phyloP scores from a whole-genome alignment of 2,113 vertebrate species.

The Halichoeres trimaculatus region DNA sequence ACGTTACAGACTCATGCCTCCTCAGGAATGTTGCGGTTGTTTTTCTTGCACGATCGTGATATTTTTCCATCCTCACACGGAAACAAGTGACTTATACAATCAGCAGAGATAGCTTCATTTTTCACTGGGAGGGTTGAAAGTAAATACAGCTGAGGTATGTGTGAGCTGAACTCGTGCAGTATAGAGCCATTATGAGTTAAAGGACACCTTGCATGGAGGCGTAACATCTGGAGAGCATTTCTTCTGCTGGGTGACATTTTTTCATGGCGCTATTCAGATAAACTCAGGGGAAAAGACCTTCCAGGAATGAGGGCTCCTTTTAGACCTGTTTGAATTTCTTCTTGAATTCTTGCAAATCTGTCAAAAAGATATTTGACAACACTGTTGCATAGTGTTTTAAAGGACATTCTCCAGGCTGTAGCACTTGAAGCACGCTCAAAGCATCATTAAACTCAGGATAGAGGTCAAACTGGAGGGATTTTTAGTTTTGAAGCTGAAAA shows the following conservation, averaged over 20 bases:
- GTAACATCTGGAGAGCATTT: conserved; percentile 79
- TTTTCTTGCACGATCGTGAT: conserved; percentile 53
- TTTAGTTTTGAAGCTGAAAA: conserved; percentile 29
- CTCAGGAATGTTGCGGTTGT: conserved; percentile 65
- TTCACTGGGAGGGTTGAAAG: conserved; percentile 36
- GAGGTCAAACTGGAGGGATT: conserved; percentile 35
- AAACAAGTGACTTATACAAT: conserved; percentile 70
- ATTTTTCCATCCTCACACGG: conserved; percentile 64
- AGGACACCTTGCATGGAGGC: conserved; percentile 54
- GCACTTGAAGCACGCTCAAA: no score
- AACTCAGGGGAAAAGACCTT: conserved; percentile 37
- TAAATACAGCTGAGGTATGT: conserved; percentile 48
- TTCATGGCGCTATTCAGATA: conserved; percentile 57
- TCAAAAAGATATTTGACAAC: conserved; percentile 23
- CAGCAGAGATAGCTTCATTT: conserved; percentile 57
- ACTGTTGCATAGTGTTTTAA: conserved; percentile 38
- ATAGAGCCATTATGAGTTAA: conserved; percentile 53
- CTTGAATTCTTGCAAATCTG: conserved; percentile 35
- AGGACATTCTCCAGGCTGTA: no score
- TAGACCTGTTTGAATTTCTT: conserved; percentile 34
- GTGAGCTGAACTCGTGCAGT: conserved; percentile 37
- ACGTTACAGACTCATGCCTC: conserved; percentile 16
- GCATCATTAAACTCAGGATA: no score
- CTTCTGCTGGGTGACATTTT: conserved; percentile 61
- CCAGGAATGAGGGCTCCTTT: conserved; percentile 65